Conservation (phyloP, 1,140 invertebrate genomes). For the Globodera rostochiensis region DNA sequence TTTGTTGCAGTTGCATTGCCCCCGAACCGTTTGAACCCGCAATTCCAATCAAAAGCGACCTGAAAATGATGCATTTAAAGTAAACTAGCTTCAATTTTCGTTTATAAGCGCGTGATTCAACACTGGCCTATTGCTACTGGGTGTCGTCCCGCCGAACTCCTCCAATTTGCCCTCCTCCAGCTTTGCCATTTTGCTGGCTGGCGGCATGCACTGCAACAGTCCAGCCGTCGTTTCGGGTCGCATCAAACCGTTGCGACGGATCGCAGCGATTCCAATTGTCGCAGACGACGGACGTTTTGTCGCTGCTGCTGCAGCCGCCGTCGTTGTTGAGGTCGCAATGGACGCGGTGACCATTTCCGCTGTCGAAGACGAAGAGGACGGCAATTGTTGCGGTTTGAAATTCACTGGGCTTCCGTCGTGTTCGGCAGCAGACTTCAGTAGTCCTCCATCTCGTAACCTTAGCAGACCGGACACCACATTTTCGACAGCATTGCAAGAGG, state of each 20-base stretch:
- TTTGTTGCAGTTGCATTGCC: neutral
- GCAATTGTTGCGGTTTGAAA: neutral
- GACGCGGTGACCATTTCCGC: neutral
- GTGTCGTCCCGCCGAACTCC: neutral
- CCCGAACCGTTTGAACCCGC: neutral
- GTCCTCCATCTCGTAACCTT: too few relatives aligned
- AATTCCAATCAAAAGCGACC: neutral
- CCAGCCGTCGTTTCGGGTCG: conserved; percentile 8
- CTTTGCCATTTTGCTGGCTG: conserved; percentile 15
- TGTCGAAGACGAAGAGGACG: neutral
- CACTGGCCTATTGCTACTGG: neutral
- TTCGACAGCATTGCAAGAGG: neutral
- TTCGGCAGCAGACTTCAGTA: too few relatives aligned
- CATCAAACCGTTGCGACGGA: conserved; percentile 17
- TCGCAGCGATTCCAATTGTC: conserved; percentile 22
- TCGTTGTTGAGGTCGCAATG: neutral
- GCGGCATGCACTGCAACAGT: neutral
- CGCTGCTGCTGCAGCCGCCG: neutral
- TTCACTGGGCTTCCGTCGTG: too few relatives aligned
- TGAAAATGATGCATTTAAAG: neutral
- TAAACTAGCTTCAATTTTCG: too few relatives aligned
- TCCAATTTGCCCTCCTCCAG: neutral
- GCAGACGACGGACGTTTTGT: conserved; percentile 12
- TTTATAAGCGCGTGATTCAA: neutral
- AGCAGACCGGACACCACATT: neutral